A percentile compares a stretch with the other conserved stretches of the same genome.
Conservation (phyloP, 2,113 vertebrate genomes). For the Drymodes brunneopygia region DNA sequence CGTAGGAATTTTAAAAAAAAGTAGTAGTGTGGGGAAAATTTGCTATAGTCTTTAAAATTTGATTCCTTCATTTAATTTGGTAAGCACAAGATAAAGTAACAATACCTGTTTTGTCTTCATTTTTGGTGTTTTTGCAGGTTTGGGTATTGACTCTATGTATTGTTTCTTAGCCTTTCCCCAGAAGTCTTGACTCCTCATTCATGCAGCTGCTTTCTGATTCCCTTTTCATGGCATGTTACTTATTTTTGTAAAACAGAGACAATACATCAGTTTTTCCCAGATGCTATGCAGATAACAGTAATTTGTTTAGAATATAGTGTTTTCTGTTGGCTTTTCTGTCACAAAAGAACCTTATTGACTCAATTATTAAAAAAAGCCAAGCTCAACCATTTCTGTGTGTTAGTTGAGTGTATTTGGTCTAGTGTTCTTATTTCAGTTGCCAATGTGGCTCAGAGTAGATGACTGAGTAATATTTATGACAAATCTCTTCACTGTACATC, state of each 20-base stretch:
- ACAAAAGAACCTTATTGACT: not conserved
- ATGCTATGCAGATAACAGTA: not conserved
- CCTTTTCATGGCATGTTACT: not conserved
- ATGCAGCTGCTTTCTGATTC: not conserved
- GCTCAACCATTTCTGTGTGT: not conserved
- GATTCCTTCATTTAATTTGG: not conserved
- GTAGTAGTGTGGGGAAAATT: not conserved
- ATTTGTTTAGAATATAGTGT: not conserved
- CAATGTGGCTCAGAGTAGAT: not conserved
- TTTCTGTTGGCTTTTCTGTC: not conserved
- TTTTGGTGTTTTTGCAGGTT: not conserved
- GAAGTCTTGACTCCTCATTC: not conserved
- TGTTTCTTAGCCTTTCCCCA: not conserved
- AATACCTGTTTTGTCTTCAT: not conserved
- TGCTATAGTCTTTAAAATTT: not conserved
- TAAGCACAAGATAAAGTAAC: not conserved
- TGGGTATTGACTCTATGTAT: not conserved
- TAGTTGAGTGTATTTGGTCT: not conserved
- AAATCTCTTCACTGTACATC: not conserved
- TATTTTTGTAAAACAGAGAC: not conserved
- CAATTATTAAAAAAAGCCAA: not conserved
- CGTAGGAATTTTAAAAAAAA: not conserved
- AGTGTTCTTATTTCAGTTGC: not conserved
- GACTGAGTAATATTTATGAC: not conserved
- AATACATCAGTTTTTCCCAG: not conserved